Evolutionary conservation across 2,113 vertebrate genomes (phyloP).

Genomic region (Muntiacus reevesi): DNA sequence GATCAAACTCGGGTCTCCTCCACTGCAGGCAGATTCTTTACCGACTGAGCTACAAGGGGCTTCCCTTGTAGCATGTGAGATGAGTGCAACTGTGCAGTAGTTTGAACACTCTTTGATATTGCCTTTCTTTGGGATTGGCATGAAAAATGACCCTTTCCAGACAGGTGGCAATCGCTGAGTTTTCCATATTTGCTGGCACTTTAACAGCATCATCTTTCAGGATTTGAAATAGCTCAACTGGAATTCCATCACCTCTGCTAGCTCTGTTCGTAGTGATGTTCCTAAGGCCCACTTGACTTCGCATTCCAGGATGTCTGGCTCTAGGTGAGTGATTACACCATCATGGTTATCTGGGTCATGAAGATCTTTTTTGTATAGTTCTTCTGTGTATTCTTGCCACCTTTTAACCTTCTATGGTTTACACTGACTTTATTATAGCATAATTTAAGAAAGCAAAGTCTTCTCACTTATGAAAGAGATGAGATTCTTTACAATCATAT

Average conservation of each 20-base stretch:
- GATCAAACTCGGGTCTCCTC: neutral
- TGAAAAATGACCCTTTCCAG: neutral
- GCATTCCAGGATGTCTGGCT: neutral
- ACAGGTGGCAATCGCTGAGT: neutral
- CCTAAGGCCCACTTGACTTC: neutral
- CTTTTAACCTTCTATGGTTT: neutral
- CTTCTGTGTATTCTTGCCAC: neutral
- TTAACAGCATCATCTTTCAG: neutral
- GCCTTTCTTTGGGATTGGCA: neutral
- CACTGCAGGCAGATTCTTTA: neutral
- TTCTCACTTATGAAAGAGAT: neutral
- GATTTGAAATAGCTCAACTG: neutral
- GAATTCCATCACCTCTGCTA: neutral
- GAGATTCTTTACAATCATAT: neutral
- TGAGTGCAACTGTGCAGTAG: neutral
- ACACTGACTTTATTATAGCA: neutral
- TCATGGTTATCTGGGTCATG: neutral
- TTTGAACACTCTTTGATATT: neutral
- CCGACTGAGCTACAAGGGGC: neutral
- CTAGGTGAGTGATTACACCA: neutral
- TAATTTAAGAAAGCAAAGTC: constrained; percentile 30
- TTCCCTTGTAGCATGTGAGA: neutral
- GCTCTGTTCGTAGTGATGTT: neutral
- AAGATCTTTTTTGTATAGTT: neutral
- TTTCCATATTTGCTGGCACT: neutral